These are phyloP conservation scores for Pangasius larnaudii DNA, from an alignment of 2,797 vertebrate species.

Conservation along the genomic window DNA sequence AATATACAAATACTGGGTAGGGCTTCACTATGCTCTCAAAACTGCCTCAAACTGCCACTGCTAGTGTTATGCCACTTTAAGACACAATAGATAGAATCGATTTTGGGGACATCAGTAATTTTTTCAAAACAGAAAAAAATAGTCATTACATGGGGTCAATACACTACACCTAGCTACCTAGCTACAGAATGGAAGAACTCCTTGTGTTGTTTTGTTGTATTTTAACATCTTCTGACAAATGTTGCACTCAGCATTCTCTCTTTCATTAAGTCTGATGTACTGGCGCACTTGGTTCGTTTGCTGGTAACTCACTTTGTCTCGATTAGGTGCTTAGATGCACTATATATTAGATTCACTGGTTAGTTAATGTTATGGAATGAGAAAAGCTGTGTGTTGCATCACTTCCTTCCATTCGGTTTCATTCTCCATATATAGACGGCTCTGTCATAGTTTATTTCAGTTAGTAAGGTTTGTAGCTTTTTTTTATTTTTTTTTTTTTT, in stretches of 20 bases:
- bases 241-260: neutral
- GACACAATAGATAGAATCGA: neutral
- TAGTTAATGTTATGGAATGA: neutral
- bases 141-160: neutral
- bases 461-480: neutral
- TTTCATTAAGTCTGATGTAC: neutral
- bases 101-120: neutral
- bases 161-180: neutral
- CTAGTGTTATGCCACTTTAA: conserved; percentile 17
- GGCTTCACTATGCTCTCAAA: neutral
- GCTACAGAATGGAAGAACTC: neutral
- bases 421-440: neutral
- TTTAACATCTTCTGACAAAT: neutral
- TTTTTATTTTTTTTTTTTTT: neutral
- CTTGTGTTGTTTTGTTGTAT: neutral
- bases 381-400: neutral
- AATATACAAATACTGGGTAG: neutral
- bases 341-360: neutral
- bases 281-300: neutral
- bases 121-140: neutral
- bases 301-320: neutral
- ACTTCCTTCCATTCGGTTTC: neutral
- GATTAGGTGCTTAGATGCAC: neutral
- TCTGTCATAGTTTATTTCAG: neutral
- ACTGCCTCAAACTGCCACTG: conserved; percentile 16